A percentile compares a stretch with the other conserved stretches of the same genome.
phyloP scores from a whole-genome alignment of 2,113 vertebrate species.

The Muntiacus reevesi region DNA sequence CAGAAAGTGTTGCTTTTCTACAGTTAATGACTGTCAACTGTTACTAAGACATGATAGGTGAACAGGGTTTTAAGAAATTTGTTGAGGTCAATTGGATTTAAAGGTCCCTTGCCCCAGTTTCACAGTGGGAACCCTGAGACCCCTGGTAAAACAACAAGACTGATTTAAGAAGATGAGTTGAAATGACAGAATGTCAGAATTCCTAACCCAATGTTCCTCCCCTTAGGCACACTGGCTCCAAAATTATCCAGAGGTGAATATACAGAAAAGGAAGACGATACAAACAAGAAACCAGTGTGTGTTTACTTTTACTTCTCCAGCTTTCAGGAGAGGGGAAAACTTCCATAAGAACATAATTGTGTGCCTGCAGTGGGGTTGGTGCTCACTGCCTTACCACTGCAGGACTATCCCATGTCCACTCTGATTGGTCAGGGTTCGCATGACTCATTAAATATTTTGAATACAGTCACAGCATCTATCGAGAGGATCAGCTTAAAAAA shows the following conservation, averaged over 20 bases:
- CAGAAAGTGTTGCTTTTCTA: not conserved
- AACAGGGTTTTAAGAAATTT: not conserved
- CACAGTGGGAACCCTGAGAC: not conserved
- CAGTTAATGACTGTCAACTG: not conserved
- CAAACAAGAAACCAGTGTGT: not conserved
- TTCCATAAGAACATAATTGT: rapidly evolving
- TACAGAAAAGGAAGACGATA: rapidly evolving
- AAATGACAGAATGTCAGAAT: not conserved
- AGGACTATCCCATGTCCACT: rapidly evolving
- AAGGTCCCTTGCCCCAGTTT: not conserved
- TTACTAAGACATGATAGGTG: not conserved
- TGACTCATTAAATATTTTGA: rapidly evolving
- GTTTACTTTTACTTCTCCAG: not conserved
- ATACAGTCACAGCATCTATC: rapidly evolving
- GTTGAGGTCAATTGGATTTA: not conserved
- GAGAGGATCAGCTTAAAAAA: not conserved
- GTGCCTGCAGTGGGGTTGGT: rapidly evolving
- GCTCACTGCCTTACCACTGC: rapidly evolving
- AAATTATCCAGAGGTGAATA: not conserved
- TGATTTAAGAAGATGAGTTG: rapidly evolving
- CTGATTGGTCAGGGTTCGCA: rapidly evolving
- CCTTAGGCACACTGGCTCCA: rapidly evolving
- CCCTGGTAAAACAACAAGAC: not conserved
- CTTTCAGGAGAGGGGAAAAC: not conserved
- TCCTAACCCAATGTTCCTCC: rapidly evolving